Percentiles rank a stretch among this genome's conserved stretches.
These are phyloP conservation scores for Hemiscyllium ocellatum DNA, from an alignment of 2,113 vertebrate species.

Conservation along the genomic window DNA sequence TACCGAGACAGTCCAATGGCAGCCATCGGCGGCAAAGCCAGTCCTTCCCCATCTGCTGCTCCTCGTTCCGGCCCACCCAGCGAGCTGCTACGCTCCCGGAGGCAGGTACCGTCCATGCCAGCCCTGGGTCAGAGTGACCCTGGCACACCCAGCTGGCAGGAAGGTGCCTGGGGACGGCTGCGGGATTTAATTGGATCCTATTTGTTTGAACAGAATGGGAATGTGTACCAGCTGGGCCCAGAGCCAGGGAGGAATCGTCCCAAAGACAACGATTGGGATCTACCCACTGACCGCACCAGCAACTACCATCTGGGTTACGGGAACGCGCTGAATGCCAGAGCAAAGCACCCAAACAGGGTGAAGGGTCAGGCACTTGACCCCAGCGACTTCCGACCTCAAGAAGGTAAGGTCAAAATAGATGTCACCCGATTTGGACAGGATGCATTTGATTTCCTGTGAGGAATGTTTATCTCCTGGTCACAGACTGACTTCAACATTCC, in stretches of 20 bases:
- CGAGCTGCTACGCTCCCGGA: background rate
- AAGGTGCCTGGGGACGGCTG: conserved; percentile 46
- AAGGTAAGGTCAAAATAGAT: background rate
- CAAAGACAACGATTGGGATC: background rate
- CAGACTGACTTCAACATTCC: too few relatives aligned
- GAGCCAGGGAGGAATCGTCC: background rate
- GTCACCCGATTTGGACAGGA: background rate
- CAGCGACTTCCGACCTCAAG: background rate
- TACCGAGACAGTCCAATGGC: conserved; percentile 64
- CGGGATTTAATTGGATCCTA: background rate
- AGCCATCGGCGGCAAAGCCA: conserved; percentile 47
- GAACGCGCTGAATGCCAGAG: too few relatives aligned
- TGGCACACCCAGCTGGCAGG: conserved; percentile 59
- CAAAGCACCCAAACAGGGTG: background rate
- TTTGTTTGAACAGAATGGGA: background rate
- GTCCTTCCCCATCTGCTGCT: background rate
- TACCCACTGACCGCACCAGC: background rate
- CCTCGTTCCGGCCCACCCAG: conserved; percentile 29
- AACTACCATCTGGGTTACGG: background rate
- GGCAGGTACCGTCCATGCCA: background rate
- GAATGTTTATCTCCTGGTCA: background rate
- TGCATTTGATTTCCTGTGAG: background rate
- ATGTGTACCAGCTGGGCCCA: background rate
- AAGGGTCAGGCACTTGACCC: background rate
- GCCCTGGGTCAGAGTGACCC: conserved; percentile 44